phyloP scores from a whole-genome alignment of 1,140 invertebrate genomes.

The Cydia pomonella region DNA sequence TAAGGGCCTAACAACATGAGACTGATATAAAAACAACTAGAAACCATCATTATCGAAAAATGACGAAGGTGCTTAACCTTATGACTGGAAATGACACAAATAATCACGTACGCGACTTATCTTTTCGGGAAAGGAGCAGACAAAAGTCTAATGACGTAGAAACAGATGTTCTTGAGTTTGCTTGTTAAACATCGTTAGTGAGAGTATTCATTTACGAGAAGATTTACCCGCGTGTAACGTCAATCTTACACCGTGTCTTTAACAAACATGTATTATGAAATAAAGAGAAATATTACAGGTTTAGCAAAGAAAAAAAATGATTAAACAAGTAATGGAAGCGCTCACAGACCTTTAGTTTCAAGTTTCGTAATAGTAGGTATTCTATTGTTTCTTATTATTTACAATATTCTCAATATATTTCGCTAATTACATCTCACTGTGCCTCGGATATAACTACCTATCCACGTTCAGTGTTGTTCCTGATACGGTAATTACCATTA shows the following conservation, averaged over 20 bases:
- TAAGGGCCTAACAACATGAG: not conserved
- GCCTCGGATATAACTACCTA: no score
- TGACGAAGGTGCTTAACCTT: not conserved
- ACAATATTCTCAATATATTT: no score
- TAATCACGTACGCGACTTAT: not conserved
- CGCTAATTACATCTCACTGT: no score
- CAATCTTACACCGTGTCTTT: not conserved
- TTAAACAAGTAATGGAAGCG: no score
- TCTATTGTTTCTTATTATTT: no score
- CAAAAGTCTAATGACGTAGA: not conserved
- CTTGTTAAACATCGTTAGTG: conserved; percentile 5
- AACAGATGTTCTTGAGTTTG: conserved; percentile 14
- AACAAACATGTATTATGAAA: not conserved
- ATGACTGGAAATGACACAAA: not conserved
- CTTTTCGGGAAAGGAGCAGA: not conserved
- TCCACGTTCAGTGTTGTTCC: no score
- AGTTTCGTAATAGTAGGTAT: no score
- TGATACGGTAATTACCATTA: no score
- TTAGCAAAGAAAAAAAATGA: no score
- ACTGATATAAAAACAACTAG: not conserved
- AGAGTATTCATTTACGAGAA: not conserved
- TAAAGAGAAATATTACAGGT: no score
- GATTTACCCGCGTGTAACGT: not conserved
- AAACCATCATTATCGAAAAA: not conserved
- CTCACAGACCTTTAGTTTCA: no score